Conservation (phyloP, 1,140 invertebrate genomes). For the Hesperophylax magnus region DNA sequence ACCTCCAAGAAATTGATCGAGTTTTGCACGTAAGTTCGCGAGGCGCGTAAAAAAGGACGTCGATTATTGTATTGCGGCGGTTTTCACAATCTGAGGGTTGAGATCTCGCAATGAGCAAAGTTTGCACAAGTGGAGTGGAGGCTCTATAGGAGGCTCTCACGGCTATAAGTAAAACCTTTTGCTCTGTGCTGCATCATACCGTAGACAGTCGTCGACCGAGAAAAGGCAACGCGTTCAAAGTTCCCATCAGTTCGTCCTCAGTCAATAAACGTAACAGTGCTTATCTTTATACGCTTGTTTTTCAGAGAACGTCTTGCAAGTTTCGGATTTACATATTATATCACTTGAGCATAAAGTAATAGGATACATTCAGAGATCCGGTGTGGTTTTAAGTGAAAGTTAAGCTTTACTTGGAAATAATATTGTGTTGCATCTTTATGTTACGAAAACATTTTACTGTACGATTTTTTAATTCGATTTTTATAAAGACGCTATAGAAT, state of each 20-base stretch:
- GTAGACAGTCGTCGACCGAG: conserved; percentile 5
- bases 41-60: not conserved
- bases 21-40: not conserved
- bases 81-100: conserved; percentile 6
- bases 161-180: conserved; percentile 8
- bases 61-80: not conserved
- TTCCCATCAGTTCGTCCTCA: not conserved
- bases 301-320: not conserved
- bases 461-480: too few relatives aligned
- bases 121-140: not conserved
- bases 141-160: not conserved
- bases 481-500: too few relatives aligned
- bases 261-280: conserved; percentile 5
- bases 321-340: not conserved
- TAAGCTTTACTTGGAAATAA: not conserved
- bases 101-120: not conserved
- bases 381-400: conserved; percentile 10
- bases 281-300: not conserved
- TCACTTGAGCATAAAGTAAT: not conserved
- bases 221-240: conserved; percentile 3
- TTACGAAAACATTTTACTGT: not conserved
- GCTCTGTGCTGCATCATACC: not conserved
- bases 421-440: not conserved
- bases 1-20: not conserved
- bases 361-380: not conserved